Conservation (phyloP, 1,140 invertebrate species). For the Drosophila littoralis region DNA sequence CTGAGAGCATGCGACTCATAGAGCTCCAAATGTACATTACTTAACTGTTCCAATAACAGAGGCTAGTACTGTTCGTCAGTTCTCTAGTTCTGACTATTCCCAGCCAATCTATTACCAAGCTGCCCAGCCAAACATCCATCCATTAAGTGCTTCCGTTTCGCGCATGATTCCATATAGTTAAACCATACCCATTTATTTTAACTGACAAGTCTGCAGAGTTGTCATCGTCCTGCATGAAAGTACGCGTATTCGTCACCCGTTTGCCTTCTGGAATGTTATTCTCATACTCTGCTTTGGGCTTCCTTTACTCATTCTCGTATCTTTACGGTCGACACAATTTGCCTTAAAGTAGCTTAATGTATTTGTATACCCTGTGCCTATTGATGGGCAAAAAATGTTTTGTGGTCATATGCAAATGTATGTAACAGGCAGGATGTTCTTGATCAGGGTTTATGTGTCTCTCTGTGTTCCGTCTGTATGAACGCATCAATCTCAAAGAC, state of each 20-base stretch:
- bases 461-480: too few species aligned
- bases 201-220: constrained; percentile 21
- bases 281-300: constrained; percentile 3
- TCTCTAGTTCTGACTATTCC: too few species aligned
- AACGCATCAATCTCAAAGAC: too few species aligned
- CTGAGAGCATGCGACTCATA: too few species aligned
- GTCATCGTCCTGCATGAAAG: constrained; percentile 21
- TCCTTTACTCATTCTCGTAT: not conserved
- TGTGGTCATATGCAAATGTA: too few species aligned
- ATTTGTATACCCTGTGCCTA: constrained; percentile 1
- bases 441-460: too few species aligned
- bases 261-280: not conserved
- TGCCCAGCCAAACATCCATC: constrained; percentile 58
- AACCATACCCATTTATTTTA: constrained; percentile 61
- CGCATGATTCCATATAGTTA: constrained; percentile 61
- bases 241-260: constrained; percentile 30
- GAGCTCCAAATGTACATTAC: too few species aligned
- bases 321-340: constrained; percentile 1
- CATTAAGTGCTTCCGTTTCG: constrained; percentile 68
- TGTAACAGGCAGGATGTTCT: too few species aligned
- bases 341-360: constrained; percentile 16
- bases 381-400: too few species aligned
- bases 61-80: too few species aligned
- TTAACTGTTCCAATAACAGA: too few species aligned
- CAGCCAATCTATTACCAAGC: constrained; percentile 27